phyloP scores from a whole-genome alignment of 2,113 vertebrate species.

The Cryptoleucopteryx plumbea region DNA sequence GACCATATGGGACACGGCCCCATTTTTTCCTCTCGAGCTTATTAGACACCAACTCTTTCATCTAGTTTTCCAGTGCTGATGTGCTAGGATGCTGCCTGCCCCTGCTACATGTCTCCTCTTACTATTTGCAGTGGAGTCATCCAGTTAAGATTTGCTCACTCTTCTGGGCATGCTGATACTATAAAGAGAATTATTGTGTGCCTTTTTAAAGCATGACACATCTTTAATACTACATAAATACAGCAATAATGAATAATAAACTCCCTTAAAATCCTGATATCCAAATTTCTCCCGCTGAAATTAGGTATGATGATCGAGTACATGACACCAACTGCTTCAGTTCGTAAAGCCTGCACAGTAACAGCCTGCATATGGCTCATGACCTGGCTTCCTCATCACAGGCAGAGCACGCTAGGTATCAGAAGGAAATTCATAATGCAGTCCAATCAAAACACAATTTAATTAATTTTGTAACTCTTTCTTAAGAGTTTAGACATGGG shows the following conservation, averaged over 20 bases:
- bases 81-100: background rate
- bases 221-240: background rate
- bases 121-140: background rate
- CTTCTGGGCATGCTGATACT: background rate
- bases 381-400: background rate
- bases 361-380: background rate
- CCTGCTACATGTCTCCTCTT: background rate
- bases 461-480: background rate
- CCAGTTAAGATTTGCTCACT: background rate
- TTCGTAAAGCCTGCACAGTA: background rate
- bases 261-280: background rate
- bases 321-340: background rate
- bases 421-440: background rate
- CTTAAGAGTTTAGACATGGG: background rate
- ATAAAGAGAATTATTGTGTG: background rate
- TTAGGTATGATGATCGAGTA: background rate
- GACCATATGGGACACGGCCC: accelerated
- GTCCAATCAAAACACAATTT: background rate
- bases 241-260: background rate
- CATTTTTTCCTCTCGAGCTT: background rate
- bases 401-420: background rate
- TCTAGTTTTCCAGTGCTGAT: background rate
- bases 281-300: background rate
- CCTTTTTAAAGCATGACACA: background rate
- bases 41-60: background rate